A percentile compares a stretch with the other conserved stretches of the same genome.
Evolutionary conservation across 2,797 vertebrate species (phyloP).

Genomic region (Galagoides demidoff): DNA sequence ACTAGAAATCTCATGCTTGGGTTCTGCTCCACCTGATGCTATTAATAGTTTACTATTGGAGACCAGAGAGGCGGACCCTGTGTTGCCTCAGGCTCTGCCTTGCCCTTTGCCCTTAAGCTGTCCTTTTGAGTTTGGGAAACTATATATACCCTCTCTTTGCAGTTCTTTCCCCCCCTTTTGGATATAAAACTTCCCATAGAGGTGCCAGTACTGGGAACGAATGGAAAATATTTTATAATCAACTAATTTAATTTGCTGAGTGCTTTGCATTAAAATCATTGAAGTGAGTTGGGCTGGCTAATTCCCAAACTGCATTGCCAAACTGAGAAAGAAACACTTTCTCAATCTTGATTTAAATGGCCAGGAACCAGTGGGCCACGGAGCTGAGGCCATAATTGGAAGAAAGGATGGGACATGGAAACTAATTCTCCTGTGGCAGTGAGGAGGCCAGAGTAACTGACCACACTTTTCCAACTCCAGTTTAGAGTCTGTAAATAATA

Average conservation of each 20-base stretch:
- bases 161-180: conserved; percentile 52
- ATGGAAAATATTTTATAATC: conserved; percentile 74
- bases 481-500: conserved; percentile 31
- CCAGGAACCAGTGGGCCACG: conserved; percentile 13
- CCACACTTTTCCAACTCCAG: conserved; percentile 31
- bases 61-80: neutral
- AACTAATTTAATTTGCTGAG: conserved; percentile 76
- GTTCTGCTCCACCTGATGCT: neutral
- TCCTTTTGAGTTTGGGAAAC: conserved; percentile 29
- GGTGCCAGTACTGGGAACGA: conserved; percentile 53
- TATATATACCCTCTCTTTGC: neutral
- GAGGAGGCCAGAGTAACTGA: conserved; percentile 32
- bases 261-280: conserved; percentile 69
- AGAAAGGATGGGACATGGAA: conserved; percentile 16
- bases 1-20: neutral
- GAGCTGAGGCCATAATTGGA: conserved; percentile 21
- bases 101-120: neutral
- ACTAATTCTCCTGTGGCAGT: neutral
- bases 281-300: conserved; percentile 62
- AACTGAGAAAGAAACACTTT: conserved; percentile 66
- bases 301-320: conserved; percentile 58
- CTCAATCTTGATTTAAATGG: conserved; percentile 57
- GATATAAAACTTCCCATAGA: conserved; percentile 66
- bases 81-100: neutral
- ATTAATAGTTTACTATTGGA: neutral